Conservation (phyloP, 2,797 vertebrate genomes). For the Malacoraja senta region DNA sequence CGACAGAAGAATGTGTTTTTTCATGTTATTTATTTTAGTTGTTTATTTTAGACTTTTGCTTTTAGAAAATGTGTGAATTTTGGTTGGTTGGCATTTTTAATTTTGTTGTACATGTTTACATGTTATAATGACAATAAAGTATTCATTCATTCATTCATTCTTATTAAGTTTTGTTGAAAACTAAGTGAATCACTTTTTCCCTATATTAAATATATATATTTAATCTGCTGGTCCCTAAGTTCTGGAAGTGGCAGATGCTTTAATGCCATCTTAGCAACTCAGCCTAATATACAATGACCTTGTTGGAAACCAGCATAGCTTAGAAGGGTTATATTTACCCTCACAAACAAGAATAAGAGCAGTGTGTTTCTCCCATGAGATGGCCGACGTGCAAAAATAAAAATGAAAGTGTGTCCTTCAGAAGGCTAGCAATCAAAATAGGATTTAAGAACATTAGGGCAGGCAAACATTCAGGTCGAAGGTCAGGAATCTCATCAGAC, state of each 20-base stretch:
- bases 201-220: background rate
- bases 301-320: background rate
- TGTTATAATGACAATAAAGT: no score
- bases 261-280: background rate
- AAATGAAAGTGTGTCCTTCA: slow-evolving; percentile 27
- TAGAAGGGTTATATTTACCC: background rate
- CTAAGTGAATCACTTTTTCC: background rate
- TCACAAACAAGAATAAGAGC: background rate
- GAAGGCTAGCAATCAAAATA: slow-evolving; percentile 28
- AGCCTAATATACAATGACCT: background rate
- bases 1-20: no score
- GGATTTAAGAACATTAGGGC: slow-evolving; percentile 9
- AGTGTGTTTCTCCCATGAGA: background rate
- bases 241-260: background rate
- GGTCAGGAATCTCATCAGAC: slow-evolving; percentile 13
- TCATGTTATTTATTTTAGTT: no score
- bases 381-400: background rate
- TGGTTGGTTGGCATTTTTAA: no score
- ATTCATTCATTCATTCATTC: no score
- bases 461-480: background rate
- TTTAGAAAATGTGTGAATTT: no score
- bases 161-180: background rate
- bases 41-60: no score
- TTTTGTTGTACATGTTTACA: no score
- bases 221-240: background rate